Conservation (phyloP, 2,888 invertebrate species). For the Entomobrya multifasciata region DNA sequence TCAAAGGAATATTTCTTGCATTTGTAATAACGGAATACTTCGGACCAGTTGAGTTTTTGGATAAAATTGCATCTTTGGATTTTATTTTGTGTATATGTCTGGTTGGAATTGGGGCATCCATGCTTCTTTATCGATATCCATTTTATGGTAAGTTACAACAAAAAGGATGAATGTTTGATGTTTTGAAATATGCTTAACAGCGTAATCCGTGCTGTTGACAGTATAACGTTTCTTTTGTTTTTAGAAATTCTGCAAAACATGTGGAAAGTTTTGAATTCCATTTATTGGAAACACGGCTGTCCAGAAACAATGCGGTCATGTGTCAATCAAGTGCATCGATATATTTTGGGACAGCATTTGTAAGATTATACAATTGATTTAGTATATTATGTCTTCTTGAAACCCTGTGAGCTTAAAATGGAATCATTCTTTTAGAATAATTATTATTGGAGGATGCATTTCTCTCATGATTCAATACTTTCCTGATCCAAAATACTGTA, state of each 20-base stretch:
- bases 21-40: constrained; percentile 19
- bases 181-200: no score
- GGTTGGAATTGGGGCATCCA: not conserved
- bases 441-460: constrained; percentile 21
- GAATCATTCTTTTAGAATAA: not conserved
- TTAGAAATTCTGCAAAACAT: constrained; percentile 35
- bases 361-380: no score
- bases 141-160: no score
- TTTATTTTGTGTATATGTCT: not conserved
- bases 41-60: constrained; percentile 37
- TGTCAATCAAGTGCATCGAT: not conserved
- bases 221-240: no score
- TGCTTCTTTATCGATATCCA: not conserved
- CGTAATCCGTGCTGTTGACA: no score
- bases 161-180: no score
- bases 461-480: not conserved
- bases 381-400: no score
- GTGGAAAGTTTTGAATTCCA: constrained; percentile 31
- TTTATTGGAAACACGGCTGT: not conserved
- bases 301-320: not conserved
- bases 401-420: no score
- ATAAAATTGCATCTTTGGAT: constrained; percentile 36
- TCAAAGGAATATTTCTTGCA: constrained; percentile 23
- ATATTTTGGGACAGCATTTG: no score
- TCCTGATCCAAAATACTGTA: no score